These are phyloP conservation scores for Zootermopsis nevadensis DNA, from an alignment of 2,888 invertebrate genomes.

Conservation along the genomic window DNA sequence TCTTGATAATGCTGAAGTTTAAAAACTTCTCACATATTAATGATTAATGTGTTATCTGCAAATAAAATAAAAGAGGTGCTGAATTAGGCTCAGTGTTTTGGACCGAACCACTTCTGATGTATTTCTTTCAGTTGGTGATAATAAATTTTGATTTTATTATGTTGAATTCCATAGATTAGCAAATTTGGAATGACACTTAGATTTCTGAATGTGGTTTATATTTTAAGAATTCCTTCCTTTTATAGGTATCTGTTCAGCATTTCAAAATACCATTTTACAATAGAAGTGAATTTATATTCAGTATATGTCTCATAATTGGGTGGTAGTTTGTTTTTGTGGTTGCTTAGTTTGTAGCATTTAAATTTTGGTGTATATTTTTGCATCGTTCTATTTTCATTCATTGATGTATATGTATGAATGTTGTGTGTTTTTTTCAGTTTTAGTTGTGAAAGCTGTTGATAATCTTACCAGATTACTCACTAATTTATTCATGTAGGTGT, in stretches of 20 bases:
- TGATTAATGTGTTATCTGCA: too few relatives aligned
- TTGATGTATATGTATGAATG: conserved; percentile 13
- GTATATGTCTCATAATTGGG: background rate
- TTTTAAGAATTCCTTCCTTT: too few relatives aligned
- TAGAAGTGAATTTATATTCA: background rate
- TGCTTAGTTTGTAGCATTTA: conserved; percentile 22
- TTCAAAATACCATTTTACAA: too few relatives aligned
- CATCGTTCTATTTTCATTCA: background rate
- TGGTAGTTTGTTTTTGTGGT: conserved; percentile 18
- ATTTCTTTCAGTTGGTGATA: too few relatives aligned
- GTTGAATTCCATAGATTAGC: background rate
- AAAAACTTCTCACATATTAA: too few relatives aligned
- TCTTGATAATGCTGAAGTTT: too few relatives aligned
- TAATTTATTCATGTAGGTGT: background rate
- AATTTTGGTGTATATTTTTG: conserved; percentile 22
- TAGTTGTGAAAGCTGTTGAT: conserved; percentile 13
- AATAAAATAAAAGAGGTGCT: too few relatives aligned
- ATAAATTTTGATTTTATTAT: background rate
- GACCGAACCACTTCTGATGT: too few relatives aligned
- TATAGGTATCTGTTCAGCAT: too few relatives aligned
- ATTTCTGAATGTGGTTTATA: too few relatives aligned
- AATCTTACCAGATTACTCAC: conserved; percentile 3
- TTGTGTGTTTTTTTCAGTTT: conserved; percentile 27
- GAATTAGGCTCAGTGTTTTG: too few relatives aligned
- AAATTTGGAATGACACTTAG: background rate